phyloP scores from a whole-genome alignment of 2,888 invertebrate species.

The Aleiodes testaceus region DNA sequence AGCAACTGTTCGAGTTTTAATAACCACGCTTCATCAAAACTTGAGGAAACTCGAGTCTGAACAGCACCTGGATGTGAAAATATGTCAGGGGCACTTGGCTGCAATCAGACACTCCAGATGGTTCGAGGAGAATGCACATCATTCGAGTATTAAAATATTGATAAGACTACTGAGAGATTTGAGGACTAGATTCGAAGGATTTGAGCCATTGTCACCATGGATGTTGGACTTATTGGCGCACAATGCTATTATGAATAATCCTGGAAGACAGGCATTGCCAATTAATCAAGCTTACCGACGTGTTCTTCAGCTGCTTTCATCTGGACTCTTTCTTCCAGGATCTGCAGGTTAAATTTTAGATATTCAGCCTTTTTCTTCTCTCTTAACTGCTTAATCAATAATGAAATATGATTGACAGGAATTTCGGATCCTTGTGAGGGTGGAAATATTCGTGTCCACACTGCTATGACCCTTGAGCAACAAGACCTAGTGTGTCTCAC shows the following conservation, averaged over 20 bases:
- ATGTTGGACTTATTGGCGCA: conserved; percentile 96
- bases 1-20: conserved; percentile 90
- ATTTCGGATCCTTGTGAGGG: conserved; percentile 96
- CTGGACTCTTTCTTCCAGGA: conserved; percentile 96
- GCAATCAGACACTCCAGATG: conserved; percentile 97
- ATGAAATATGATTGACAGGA: conserved; percentile 61
- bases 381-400: neutral
- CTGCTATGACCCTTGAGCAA: conserved; percentile 91
- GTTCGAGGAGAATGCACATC: conserved; percentile 98
- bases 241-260: conserved; percentile 97
- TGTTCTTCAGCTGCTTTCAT: conserved; percentile 91
- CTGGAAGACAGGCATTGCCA: conserved; percentile 91
- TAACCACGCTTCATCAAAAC: conserved; percentile 96
- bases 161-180: conserved; percentile 96
- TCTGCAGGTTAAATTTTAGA: conserved; percentile 79
- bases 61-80: conserved; percentile 79
- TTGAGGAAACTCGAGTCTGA: conserved; percentile 94
- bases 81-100: conserved; percentile 83
- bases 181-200: conserved; percentile 89
- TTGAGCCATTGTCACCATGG: conserved; percentile 95
- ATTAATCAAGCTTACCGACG: conserved; percentile 91
- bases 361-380: too few species aligned
- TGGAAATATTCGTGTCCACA: conserved; percentile 91
- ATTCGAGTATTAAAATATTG: conserved; percentile 95
- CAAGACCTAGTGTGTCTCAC: conserved; percentile 95